Percentiles rank a stretch among this genome's conserved stretches.
These are phyloP conservation scores for Grammomys dolichurus DNA, from an alignment of 2,113 vertebrate species.

Conservation along the genomic window DNA sequence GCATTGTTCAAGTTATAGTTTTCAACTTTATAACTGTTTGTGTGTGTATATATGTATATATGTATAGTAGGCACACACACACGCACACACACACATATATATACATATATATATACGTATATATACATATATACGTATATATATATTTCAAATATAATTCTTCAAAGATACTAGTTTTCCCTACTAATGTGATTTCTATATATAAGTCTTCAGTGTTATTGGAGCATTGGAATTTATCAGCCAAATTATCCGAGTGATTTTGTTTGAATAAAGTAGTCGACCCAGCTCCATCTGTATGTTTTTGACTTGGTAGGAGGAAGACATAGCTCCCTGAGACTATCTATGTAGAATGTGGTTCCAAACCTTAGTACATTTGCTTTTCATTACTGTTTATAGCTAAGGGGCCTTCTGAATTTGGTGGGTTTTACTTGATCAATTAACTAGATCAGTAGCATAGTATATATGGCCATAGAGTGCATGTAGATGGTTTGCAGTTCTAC, in stretches of 20 bases:
- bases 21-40: neutral
- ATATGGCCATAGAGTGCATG: neutral
- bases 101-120: neutral
- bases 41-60: neutral
- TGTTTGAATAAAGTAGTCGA: slow-evolving; percentile 50
- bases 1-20: neutral
- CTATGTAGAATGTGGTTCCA: neutral
- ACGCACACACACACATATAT: too few relatives aligned
- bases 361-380: slow-evolving; percentile 62
- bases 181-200: slow-evolving; percentile 12
- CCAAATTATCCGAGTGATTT: slow-evolving; percentile 44
- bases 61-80: too few relatives aligned
- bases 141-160: slow-evolving; percentile 20
- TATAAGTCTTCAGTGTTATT: slow-evolving; percentile 19
- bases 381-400: slow-evolving; percentile 65
- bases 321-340: slow-evolving; percentile 15
- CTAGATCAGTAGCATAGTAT: slow-evolving; percentile 33
- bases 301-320: slow-evolving; percentile 36
- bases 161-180: slow-evolving; percentile 25
- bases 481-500: neutral
- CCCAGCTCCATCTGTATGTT: slow-evolving; percentile 55
- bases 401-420: slow-evolving; percentile 49
- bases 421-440: slow-evolving; percentile 63
- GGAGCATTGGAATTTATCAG: slow-evolving; percentile 18
- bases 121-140: neutral